Percentiles rank a stretch among this genome's conserved stretches.
phyloP scores from a whole-genome alignment of 1,140 invertebrate species.

The Caenorhabditis elegans region DNA sequence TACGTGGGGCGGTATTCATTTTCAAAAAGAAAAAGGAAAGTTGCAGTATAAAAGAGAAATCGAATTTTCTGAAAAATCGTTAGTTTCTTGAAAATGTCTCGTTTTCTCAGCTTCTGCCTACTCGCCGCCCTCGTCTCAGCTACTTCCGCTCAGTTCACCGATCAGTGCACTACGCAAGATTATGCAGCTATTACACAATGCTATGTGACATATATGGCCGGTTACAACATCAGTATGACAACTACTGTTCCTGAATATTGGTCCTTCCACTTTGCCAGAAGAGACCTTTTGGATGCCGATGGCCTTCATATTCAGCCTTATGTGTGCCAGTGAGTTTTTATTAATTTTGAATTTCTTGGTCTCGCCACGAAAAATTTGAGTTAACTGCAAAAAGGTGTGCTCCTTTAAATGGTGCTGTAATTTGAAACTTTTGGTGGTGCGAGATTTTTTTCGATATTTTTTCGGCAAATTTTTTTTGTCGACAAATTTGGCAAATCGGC shows the following conservation, averaged over 20 bases:
- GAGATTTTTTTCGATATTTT: too few relatives aligned
- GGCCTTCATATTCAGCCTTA: slow-evolving; percentile 20
- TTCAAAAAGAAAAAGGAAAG: background rate
- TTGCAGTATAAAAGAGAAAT: background rate
- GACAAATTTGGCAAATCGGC: too few relatives aligned
- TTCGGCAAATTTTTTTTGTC: too few relatives aligned
- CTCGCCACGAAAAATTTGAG: too few relatives aligned
- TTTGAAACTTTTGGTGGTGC: too few relatives aligned
- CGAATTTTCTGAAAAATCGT: background rate
- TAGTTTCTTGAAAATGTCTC: too few relatives aligned
- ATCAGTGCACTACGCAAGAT: background rate
- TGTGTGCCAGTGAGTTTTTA: slow-evolving; percentile 29
- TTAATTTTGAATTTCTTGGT: too few relatives aligned
- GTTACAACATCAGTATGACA: slow-evolving; percentile 21
- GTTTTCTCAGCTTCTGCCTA: too few relatives aligned
- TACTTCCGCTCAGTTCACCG: background rate
- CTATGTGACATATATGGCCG: slow-evolving; percentile 32
- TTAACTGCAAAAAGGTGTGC: too few relatives aligned
- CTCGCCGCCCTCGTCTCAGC: too few relatives aligned
- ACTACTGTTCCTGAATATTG: slow-evolving; percentile 31
- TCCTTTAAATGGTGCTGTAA: too few relatives aligned
- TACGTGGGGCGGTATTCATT: background rate
- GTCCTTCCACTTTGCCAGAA: background rate
- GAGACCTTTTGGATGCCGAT: background rate
- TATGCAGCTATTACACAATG: slow-evolving; percentile 11